Base-by-base conservation (phyloP, 2,888 invertebrate genomes). In the Epistrophe grossulariae region DNA sequence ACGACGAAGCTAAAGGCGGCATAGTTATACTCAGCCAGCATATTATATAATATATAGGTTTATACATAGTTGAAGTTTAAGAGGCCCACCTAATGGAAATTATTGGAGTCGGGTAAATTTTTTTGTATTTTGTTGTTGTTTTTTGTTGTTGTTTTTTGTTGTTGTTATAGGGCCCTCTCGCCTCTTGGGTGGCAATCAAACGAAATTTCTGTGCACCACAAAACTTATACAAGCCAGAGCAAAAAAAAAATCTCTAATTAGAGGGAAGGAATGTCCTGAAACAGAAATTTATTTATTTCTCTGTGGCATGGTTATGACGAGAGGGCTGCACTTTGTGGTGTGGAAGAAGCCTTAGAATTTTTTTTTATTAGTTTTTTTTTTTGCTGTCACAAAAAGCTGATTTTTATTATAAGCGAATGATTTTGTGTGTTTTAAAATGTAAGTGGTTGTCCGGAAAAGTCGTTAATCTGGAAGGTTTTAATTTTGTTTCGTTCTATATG, bases 231-330 rank as follows among this genome's bases (percentile, higher is more conserved):
- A 68, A 79, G 62, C 13, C 6, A 4, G 13, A 28, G 43, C 28
- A 70, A 38, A 45, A 72, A 76, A n/a, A 80, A 81, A 76, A 57
- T 60, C 79, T 60, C 83, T 87, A 87, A 87, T 87, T 87, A 83
- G 87, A 83, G 82, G 64, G 64, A 83, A 76, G 68, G 71, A 87
- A 83, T 79, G 83, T 83, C 71, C 71, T 83, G 73, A 40, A 82
- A 82, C 66, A 68, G 52, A 70, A 70, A 55, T 70, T 38, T 70
- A 70, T 70, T 55, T 52, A 38, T 68, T 45, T 68, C 19, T 55
- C 52, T 55, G 52, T 70, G 24, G 35, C 17, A 19, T 40, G 40
- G 52, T 55, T 55, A 55, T 70, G 70, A 40, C 40, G 40, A 28
- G 52, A 55, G 70, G 38, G 43, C 28, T 45, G 48, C 48, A 68